Base-by-base conservation (phyloP, 2,113 vertebrate species). In the Megaleporinus macrocephalus region DNA sequence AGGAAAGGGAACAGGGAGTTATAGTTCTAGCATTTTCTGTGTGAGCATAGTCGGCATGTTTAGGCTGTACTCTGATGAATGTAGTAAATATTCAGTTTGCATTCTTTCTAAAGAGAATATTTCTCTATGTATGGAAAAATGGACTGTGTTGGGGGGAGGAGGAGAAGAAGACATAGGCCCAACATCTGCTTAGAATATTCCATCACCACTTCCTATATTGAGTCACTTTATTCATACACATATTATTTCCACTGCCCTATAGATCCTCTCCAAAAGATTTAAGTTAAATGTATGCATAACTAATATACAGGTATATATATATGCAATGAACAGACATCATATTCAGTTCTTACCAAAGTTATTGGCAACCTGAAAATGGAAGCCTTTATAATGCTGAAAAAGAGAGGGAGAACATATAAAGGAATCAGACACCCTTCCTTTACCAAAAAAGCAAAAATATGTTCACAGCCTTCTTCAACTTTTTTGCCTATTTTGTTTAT, bases 151-250 rank as follows among this genome's bases (percentile, higher is more conserved):
- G 22, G 15, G 61, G 36, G 65, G 44, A 33, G 36, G 33, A 27
- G 26, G 65, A 5, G 41, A 44, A 44, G 41, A 4, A 76, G 51
- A 83, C 10, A 73, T 44, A 44, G 44, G 11, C 16, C 18, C 27
- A 78, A 12, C 24, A 2, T 10, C 30, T 41, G 15, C 10, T 41
- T 18, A 13, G 5, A 18, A 1, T 30, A 15, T 41, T 4, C 16
- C 53, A 79, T 44, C 29, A 14, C 14, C 26, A 63, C 81, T 68
- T 82, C n/a, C n/a, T 16, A 73, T 47, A 59, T 78, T 77, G 12
- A 62, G 33, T 53, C 41, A 49, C 6, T 62, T 18, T 10, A 36
- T 61, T 62, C 16, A 44, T 29, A 53, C 69, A 10, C 59, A 66
- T 24, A n/a, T n/a, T n/a, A n/a, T n/a, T 57, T n/a, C 20, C 44